Conservation (phyloP, 2,113 vertebrate species). For the Chionomys nivalis region DNA sequence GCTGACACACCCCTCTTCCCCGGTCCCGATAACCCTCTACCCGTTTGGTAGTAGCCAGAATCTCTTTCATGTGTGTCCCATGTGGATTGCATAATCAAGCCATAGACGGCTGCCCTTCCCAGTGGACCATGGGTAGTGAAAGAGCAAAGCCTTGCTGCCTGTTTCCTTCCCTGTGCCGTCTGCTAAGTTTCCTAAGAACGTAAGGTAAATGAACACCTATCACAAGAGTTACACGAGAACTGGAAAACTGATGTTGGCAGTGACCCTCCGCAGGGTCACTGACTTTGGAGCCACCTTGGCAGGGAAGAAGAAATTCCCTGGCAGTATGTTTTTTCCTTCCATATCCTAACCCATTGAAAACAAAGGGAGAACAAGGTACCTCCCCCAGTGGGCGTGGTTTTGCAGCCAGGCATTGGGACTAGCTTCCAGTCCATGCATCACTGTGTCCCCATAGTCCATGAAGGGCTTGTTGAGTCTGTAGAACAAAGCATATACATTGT, state of each 20-base stretch:
- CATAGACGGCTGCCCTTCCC: background rate
- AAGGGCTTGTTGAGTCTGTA: constrained; percentile 87
- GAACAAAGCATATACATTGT: background rate
- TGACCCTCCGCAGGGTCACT: no score
- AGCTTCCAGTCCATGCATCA: constrained; percentile 92
- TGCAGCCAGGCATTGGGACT: constrained; percentile 88
- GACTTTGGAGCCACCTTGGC: background rate
- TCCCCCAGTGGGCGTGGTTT: constrained; percentile 91
- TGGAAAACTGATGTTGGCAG: background rate
- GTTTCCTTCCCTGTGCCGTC: background rate
- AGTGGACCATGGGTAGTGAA: background rate
- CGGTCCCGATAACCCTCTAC: background rate
- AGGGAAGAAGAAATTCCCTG: background rate
- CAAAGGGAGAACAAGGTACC: constrained; percentile 83
- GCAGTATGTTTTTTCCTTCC: background rate
- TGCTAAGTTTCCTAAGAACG: constrained; percentile 17
- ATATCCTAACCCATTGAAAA: background rate
- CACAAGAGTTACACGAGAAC: background rate
- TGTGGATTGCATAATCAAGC: background rate
- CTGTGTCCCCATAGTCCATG: constrained; percentile 91
- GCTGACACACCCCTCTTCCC: background rate
- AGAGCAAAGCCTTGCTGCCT: background rate
- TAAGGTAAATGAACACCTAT: background rate
- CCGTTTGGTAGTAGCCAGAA: background rate
- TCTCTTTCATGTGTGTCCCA: background rate